Conservation (phyloP, 2,888 invertebrate species). For the Tribolium freemani region DNA sequence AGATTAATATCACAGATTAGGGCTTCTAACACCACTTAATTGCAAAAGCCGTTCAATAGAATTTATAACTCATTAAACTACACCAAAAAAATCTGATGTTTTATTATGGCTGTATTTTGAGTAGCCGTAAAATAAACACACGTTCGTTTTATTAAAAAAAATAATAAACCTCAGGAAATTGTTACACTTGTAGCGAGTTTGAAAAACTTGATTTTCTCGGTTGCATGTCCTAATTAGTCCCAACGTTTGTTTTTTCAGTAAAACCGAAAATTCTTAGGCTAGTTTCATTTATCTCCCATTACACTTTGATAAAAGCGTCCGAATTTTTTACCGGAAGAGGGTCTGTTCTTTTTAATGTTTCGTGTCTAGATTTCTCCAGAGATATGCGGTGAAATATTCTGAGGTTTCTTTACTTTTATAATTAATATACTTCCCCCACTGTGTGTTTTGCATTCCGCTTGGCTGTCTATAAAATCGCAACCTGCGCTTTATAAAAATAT, state of each 20-base stretch:
- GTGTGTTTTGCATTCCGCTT: neutral
- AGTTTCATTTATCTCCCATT: constrained; percentile 8
- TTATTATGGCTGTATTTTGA: too few relatives aligned
- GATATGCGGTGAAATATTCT: constrained; percentile 28
- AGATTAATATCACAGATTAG: neutral
- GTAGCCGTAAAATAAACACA: too few relatives aligned
- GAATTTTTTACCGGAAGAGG: neutral
- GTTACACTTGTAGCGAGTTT: neutral
- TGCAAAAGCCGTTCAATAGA: neutral
- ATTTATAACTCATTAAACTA: neutral
- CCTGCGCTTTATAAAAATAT: neutral
- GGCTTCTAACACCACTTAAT: neutral
- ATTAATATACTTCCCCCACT: constrained; percentile 35
- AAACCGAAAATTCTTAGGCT: neutral
- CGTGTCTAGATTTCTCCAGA: constrained; percentile 41
- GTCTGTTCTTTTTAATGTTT: constrained; percentile 28
- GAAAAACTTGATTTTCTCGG: constrained; percentile 4
- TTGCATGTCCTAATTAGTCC: constrained; percentile 21
- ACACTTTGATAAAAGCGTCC: constrained; percentile 5
- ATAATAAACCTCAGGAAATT: too few relatives aligned
- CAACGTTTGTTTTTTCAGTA: constrained; percentile 24
- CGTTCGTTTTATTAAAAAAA: constrained; percentile 13
- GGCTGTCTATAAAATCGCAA: neutral
- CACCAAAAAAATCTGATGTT: neutral
- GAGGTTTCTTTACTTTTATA: constrained; percentile 38